These are phyloP conservation scores for Dunckerocampus dactyliophorus DNA, from an alignment of 2,113 vertebrate species.

Conservation along the genomic window DNA sequence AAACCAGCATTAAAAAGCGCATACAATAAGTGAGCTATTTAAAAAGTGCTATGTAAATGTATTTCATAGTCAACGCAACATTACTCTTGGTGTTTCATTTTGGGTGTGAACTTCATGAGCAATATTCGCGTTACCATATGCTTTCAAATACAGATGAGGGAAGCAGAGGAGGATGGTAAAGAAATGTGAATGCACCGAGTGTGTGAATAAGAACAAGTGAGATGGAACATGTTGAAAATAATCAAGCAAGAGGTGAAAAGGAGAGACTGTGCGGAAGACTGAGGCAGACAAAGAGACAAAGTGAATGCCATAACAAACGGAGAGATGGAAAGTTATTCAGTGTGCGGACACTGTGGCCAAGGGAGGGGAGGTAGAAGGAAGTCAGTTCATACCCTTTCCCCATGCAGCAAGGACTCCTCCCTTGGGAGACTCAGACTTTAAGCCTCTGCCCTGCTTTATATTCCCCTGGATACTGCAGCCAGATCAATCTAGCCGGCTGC, in stretches of 20 bases:
- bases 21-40: conserved; percentile 27
- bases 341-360: conserved; percentile 37
- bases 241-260: neutral
- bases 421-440: conserved; percentile 86
- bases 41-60: conserved; percentile 15
- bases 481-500: conserved; percentile 69
- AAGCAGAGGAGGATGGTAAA: conserved; percentile 16
- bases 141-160: conserved; percentile 25
- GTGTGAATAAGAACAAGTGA: conserved; percentile 9
- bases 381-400: conserved; percentile 79
- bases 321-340: conserved; percentile 37
- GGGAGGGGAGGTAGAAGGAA: conserved; percentile 40
- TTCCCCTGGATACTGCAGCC: conserved; percentile 84
- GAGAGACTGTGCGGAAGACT: neutral
- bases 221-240: conserved; percentile 18
- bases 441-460: conserved; percentile 94
- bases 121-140: conserved; percentile 43
- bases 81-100: conserved; percentile 51
- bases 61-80: conserved; percentile 27
- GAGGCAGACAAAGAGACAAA: conserved; percentile 11
- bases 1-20: conserved; percentile 23
- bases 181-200: conserved; percentile 15
- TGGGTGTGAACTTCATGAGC: conserved; percentile 55
- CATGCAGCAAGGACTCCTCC: conserved; percentile 82
- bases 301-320: conserved; percentile 41